Evolutionary conservation across 2,888 invertebrate genomes (phyloP), one percentile per base, ranked within the genome.

Genomic region (Abscondita cerata): DNA sequence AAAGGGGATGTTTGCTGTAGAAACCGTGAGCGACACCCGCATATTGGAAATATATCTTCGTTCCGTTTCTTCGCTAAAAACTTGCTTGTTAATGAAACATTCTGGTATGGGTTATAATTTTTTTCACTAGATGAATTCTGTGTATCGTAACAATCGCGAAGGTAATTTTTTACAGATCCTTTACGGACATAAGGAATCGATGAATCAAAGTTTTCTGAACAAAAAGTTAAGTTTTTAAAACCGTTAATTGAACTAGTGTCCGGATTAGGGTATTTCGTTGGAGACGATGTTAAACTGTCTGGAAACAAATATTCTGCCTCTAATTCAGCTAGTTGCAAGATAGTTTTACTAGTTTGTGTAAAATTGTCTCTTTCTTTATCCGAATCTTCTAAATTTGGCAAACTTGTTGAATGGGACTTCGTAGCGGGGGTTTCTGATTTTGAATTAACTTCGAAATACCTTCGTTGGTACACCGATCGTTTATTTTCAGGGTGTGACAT

Each of bases 291-390:
- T 65, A 78, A 69, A 71, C 78, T 78, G 62, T 79, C 78, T 1
- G 78, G 76, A 11, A 75, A 72, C 52, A 78, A 72, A 46, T 70
- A 58, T 6, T 65, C 72, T 9, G 53, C 65, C 48, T 73, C 75
- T 34, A 71, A 44, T 55, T 81, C 78, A 4, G 82, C 83, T 52
- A 85, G 70, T 68, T 85, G 80, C 36, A 86, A 75, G 46, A 85
- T 83, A 1, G 86, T 86, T 78, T 83, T 85, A 68, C 86, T 86
- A 0, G 86, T 86, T 76, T 86, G 86, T 6, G 86, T 86, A 62
- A 76, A 82, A 15, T 60, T 62, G 44, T 68, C 65, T 13, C 18
- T 19, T 16, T 6, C 18, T 16, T 46, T 58, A 48, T 13, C 19
- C 19, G 38, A 13, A 1, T 1, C 1, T 5, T 36, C 36, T 11